Evolutionary conservation across 2,113 vertebrate genomes (phyloP).

Genomic region (Probosciger aterrimus): DNA sequence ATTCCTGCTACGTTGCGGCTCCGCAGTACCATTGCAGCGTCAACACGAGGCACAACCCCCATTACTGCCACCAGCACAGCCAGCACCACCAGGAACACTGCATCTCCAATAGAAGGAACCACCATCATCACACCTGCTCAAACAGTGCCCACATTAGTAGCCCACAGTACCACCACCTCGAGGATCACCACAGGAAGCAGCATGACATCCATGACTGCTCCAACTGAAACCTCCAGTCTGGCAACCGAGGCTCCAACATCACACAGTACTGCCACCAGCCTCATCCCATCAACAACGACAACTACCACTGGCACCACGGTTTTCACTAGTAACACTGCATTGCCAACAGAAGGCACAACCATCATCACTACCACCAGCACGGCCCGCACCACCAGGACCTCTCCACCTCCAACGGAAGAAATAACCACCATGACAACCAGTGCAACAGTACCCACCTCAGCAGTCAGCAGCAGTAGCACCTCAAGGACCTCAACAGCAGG

Average conservation of each 20-base stretch:
- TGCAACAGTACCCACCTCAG: fast-evolving
- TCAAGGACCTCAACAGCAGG: not conserved
- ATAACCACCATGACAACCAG: too few relatives aligned
- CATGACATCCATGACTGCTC: too few relatives aligned
- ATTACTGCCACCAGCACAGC: not conserved
- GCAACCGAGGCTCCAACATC: not conserved
- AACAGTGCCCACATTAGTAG: fast-evolving
- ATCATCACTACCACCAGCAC: not conserved
- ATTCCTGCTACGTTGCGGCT: not conserved
- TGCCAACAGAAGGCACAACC: fast-evolving
- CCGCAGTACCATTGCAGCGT: fast-evolving
- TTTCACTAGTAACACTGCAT: fast-evolving
- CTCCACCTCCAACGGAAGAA: not conserved
- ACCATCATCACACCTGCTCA: too few relatives aligned
- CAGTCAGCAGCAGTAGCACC: fast-evolving
- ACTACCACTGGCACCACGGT: fast-evolving
- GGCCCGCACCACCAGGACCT: not conserved
- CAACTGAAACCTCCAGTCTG: not conserved
- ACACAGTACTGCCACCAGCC: too few relatives aligned
- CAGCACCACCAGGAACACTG: not conserved
- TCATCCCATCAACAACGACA: not conserved
- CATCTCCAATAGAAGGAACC: too few relatives aligned
- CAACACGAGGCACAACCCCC: fast-evolving
- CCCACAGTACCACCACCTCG: fast-evolving
- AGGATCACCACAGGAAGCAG: not conserved